Evolutionary conservation across 2,888 invertebrate species (phyloP), one percentile per base, ranked within the genome.

Genomic region (Epicampocera succincta): DNA sequence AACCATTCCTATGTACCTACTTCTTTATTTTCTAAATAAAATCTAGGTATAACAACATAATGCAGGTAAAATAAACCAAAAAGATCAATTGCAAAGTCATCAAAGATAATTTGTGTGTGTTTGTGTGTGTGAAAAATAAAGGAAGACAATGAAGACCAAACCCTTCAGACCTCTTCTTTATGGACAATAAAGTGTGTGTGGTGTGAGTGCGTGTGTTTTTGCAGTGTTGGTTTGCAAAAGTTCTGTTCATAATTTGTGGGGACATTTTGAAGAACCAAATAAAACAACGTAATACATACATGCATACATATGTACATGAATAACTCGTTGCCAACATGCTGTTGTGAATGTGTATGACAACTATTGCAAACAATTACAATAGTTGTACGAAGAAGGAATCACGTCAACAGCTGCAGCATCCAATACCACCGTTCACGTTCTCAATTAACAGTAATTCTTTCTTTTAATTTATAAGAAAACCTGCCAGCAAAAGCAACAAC

Each of bases 181-280:
- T 13, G 9, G 21, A 13, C 25, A 56, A 46, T 33, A 33, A 68
- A 40, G 38, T 42, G 63, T n/a, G n/a, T 21, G n/a, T 54, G 12
- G 65, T 33, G 17, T 56, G 19, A 21, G 52, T 42, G 19, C 33
- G 48, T 71, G 25, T 52, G 66, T 42, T 25, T n/a, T n/a, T n/a
- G n/a, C n/a, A n/a, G n/a, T n/a, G n/a, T n/a, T 48, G 65, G 44
- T 46, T 46, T 66, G 65, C 42, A 61, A 71, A 65, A 63, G 38
- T 65, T 66, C 48, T 68, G 54, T 33, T 58, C 29, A 76, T 44
- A 68, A 68, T 60, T 69, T 56, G 29, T 38, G 58, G 52, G 17
- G 71, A 68, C 48, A 40, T 60, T 63, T 83, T 80, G 50, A 82
- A 85, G 61, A 72, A 81, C 65, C 79, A 84, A 60, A 73, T 52